Conservation (phyloP, 2,797 vertebrate genomes). For the Chrosomus eos region DNA sequence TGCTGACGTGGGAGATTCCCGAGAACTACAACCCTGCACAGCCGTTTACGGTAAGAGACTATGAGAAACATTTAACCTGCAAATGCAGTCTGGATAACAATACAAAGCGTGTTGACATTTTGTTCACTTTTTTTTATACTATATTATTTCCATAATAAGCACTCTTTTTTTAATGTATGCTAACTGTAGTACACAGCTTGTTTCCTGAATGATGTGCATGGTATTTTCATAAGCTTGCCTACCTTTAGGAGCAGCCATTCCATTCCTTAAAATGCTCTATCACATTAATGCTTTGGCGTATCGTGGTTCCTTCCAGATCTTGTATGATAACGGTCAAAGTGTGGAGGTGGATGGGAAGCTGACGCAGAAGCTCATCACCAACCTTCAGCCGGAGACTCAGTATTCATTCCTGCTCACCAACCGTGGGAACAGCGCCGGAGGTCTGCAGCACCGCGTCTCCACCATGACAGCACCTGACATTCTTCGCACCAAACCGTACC, state of each 20-base stretch:
- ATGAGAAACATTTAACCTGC: neutral
- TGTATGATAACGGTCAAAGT: slow-evolving; percentile 96
- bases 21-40: slow-evolving; percentile 98
- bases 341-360: slow-evolving; percentile 96
- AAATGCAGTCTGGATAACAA: neutral
- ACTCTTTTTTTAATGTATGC: neutral
- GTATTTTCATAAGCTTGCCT: neutral
- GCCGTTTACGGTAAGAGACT: slow-evolving; percentile 92
- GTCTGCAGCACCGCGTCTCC: slow-evolving; percentile 94
- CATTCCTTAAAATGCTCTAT: neutral
- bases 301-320: slow-evolving; percentile 81
- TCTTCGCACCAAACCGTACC: slow-evolving; percentile 91
- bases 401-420: slow-evolving; percentile 98
- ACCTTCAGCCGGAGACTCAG: slow-evolving; percentile 94
- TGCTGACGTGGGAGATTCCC: slow-evolving; percentile 98
- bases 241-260: neutral
- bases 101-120: neutral
- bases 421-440: slow-evolving; percentile 96
- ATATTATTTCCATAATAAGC: neutral
- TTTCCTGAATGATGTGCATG: neutral
- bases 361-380: slow-evolving; percentile 94
- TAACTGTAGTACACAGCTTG: neutral
- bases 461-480: slow-evolving; percentile 95
- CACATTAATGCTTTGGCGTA: neutral
- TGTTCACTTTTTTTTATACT: too few species aligned